Percentiles rank a stretch among this genome's conserved stretches.
These are phyloP conservation scores for Herpetotheres cachinnans DNA, from an alignment of 2,113 vertebrate species.

Conservation along the genomic window DNA sequence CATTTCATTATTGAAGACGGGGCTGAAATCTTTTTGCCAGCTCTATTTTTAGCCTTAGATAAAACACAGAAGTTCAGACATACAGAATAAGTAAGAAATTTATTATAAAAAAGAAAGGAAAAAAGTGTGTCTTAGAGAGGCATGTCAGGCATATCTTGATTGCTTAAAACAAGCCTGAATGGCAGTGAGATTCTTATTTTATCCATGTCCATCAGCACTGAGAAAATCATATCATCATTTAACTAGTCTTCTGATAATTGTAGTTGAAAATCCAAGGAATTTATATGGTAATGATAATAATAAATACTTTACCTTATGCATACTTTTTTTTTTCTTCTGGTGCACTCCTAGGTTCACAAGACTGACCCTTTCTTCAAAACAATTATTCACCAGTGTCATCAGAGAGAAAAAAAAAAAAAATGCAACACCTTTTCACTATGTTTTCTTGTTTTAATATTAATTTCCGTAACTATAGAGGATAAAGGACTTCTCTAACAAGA, in stretches of 20 bases:
- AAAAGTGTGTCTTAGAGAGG: neutral
- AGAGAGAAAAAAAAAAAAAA: neutral
- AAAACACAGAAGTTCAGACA: neutral
- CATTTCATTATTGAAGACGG: neutral
- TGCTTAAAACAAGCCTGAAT: neutral
- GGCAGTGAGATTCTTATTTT: neutral
- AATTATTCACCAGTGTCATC: neutral
- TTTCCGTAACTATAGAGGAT: neutral
- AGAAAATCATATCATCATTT: neutral
- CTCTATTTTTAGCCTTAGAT: neutral
- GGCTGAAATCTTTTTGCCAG: neutral
- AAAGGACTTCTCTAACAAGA: neutral
- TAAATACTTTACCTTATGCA: neutral
- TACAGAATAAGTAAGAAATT: neutral
- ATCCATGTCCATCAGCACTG: neutral
- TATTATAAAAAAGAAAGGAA: neutral
- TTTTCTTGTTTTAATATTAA: neutral
- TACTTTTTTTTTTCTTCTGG: neutral
- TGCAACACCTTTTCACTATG: accelerated
- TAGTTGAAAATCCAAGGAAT: neutral
- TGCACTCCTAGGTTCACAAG: neutral
- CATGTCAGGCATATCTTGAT: neutral
- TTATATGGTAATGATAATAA: neutral
- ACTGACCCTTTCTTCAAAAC: neutral
- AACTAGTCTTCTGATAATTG: neutral